These are phyloP conservation scores for Ypsolopha scabrella DNA, from an alignment of 2,888 invertebrate species.

Conservation along the genomic window DNA sequence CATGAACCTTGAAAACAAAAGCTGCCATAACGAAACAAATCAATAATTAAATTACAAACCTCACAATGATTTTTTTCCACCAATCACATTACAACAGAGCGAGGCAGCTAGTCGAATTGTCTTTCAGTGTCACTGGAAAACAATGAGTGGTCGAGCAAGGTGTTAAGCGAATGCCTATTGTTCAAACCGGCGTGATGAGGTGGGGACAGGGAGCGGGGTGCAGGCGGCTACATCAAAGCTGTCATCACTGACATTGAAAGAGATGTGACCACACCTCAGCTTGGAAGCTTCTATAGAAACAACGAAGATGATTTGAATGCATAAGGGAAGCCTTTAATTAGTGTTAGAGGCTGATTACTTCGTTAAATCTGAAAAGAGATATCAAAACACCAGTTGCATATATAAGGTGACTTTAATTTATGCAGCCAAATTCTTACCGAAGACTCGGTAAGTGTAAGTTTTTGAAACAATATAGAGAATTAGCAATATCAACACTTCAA, in stretches of 20 bases:
- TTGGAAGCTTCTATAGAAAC: not conserved
- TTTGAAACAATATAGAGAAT: too few species aligned
- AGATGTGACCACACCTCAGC: conserved; percentile 35
- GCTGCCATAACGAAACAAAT: conserved; percentile 23
- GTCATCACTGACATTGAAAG: conserved; percentile 24
- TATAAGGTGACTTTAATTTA: too few species aligned
- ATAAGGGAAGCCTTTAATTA: too few species aligned
- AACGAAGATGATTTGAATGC: not conserved
- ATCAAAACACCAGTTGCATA: too few species aligned
- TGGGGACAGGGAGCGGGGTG: conserved; percentile 19
- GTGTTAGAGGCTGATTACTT: too few species aligned
- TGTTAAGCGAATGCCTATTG: conserved; percentile 40
- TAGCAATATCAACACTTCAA: too few species aligned
- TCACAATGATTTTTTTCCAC: conserved; percentile 14
- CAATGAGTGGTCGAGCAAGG: conserved; percentile 34
- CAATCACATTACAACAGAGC: conserved; percentile 26
- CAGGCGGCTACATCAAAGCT: conserved; percentile 35
- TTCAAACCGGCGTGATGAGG: conserved; percentile 21
- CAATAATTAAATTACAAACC: conserved; percentile 17
- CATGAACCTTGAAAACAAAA: not conserved
- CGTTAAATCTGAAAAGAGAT: too few species aligned
- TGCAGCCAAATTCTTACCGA: too few species aligned
- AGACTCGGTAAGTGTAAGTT: too few species aligned
- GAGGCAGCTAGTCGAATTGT: conserved; percentile 7
- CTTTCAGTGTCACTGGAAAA: conserved; percentile 16